A percentile compares a stretch with the other conserved stretches of the same genome.
Conservation (phyloP, 2,797 vertebrate species). For the Sebastes taczanowskii region DNA sequence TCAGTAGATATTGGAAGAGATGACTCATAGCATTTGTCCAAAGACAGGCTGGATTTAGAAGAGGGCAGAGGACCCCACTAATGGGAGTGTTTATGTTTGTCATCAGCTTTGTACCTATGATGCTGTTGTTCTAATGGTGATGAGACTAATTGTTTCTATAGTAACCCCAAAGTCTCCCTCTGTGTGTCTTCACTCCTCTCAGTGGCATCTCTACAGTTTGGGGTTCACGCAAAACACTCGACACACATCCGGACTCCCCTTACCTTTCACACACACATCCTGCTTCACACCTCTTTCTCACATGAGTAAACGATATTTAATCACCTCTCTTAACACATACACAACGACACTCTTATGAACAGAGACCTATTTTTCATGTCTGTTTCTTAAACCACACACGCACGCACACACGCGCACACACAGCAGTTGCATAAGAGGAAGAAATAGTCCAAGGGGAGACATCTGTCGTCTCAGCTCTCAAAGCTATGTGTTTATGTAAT, state of each 20-base stretch:
- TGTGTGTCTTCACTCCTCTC: not conserved
- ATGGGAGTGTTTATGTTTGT: conserved; percentile 57
- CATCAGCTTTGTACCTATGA: conserved; percentile 25
- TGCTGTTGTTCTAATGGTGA: conserved; percentile 42
- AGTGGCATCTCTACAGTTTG: not conserved
- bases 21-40: conserved; percentile 23
- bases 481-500: conserved; percentile 77
- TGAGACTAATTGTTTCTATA: conserved; percentile 49
- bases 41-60: conserved; percentile 6
- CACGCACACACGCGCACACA: not conserved
- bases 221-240: not conserved
- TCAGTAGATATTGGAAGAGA: not conserved
- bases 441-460: conserved; percentile 71
- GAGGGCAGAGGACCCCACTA: conserved; percentile 7
- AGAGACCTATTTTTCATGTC: conserved; percentile 18
- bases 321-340: not conserved
- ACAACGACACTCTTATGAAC: conserved; percentile 13
- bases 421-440: conserved; percentile 75
- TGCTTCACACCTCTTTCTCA: conserved; percentile 19
- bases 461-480: conserved; percentile 71
- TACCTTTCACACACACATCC: not conserved
- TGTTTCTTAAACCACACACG: not conserved
- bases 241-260: not conserved
- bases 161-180: not conserved
- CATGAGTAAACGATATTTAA: conserved; percentile 1